Percentiles rank a stretch among this genome's conserved stretches.
Evolutionary conservation across 2,113 vertebrate genomes (phyloP).

Genomic region (Scytalopus superciliaris): DNA sequence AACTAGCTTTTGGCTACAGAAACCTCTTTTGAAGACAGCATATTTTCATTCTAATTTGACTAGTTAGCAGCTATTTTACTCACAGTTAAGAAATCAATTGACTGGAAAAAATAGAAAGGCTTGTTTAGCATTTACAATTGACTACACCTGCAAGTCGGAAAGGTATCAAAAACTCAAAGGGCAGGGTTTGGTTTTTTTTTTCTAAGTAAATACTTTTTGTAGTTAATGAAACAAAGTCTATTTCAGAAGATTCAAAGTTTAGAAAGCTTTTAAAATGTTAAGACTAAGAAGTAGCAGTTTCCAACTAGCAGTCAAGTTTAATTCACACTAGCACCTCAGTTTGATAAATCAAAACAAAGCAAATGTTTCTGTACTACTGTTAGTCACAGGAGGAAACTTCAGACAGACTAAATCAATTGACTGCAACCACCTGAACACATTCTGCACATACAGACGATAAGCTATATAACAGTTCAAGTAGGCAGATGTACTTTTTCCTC

Average conservation of each 20-base stretch:
- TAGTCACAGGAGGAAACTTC: not conserved
- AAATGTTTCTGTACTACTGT: not conserved
- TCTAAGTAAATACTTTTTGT: not conserved
- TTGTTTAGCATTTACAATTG: not conserved
- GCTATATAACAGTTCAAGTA: not conserved
- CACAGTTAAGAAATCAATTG: conserved; percentile 1
- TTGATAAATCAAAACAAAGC: not conserved
- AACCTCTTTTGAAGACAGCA: not conserved
- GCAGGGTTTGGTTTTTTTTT: too few species aligned
- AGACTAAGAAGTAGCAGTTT: not conserved
- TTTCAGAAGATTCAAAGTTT: not conserved
- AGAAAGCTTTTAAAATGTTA: not conserved
- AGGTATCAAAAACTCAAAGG: not conserved
- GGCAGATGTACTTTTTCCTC: not conserved
- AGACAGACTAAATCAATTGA: not conserved
- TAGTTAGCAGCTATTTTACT: not conserved
- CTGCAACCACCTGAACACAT: not conserved
- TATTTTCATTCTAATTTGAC: not conserved
- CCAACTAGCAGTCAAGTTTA: not conserved
- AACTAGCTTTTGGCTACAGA: not conserved
- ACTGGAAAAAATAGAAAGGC: not conserved
- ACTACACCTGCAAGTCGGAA: not conserved
- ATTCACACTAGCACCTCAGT: not conserved
- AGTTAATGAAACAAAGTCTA: not conserved
- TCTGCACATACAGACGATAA: not conserved